Percentiles rank a stretch among this genome's conserved stretches.
phyloP scores from a whole-genome alignment of 30 jellyfish, hydroid and myxozoan genomes.

The Clytia hemisphaerica region DNA sequence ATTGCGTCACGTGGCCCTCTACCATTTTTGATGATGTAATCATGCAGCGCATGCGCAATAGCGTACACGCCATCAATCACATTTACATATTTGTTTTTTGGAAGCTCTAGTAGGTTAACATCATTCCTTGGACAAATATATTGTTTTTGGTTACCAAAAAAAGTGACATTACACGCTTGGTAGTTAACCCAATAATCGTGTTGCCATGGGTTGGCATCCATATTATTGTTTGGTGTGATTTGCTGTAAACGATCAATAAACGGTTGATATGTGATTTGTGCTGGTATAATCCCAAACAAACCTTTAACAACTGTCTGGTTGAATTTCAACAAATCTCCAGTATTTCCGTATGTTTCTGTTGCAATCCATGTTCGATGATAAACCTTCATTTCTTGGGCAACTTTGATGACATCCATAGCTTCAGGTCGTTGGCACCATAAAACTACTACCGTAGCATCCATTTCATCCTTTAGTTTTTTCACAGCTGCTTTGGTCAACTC shows the following conservation, averaged over 20 bases:
- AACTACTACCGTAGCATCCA: conserved; percentile 59
- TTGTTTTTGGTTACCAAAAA: neutral
- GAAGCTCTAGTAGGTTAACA: conserved; percentile 26
- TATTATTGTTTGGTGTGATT: conserved; percentile 48
- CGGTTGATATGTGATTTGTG: conserved; percentile 54
- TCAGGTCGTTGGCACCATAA: conserved; percentile 96
- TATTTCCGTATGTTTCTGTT: conserved; percentile 91
- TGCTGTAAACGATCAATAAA: conserved; percentile 35
- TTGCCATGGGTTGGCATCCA: conserved; percentile 80
- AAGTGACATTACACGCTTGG: conserved; percentile 12
- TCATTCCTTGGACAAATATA: conserved; percentile 22
- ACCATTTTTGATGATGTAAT: neutral
- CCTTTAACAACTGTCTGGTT: conserved; percentile 85
- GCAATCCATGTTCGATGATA: conserved; percentile 92
- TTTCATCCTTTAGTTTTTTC: conserved; percentile 34
- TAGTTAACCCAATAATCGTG: conserved; percentile 59
- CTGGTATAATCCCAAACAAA: conserved; percentile 85
- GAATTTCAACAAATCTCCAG: conserved; percentile 34
- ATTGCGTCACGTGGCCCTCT: conserved; percentile 25
- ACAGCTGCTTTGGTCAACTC: conserved; percentile 34
- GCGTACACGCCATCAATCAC: conserved; percentile 93
- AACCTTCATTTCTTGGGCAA: conserved; percentile 49
- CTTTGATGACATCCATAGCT: conserved; percentile 60
- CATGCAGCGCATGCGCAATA: conserved; percentile 74
- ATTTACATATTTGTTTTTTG: conserved; percentile 69